Evolutionary conservation across 2,113 vertebrate species (phyloP).

Genomic region (Macquaria ambigua): DNA sequence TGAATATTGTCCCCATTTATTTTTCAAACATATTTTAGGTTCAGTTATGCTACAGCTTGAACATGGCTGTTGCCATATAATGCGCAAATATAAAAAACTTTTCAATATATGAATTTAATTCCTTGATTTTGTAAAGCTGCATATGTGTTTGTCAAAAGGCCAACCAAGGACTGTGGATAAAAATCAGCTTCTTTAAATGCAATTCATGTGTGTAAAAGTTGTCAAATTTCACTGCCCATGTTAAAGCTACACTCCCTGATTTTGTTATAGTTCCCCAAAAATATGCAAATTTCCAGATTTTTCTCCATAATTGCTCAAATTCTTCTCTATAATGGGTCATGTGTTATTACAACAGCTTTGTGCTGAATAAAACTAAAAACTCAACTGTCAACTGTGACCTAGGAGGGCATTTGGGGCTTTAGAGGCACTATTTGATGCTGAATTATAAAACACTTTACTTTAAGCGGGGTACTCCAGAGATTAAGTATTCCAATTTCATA

Average conservation of each 20-base stretch:
- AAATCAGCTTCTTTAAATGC: neutral
- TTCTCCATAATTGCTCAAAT: neutral
- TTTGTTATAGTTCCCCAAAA: neutral
- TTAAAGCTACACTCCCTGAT: neutral
- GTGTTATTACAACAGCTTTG: neutral
- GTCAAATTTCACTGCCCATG: neutral
- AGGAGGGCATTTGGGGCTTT: neutral
- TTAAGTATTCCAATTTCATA: neutral
- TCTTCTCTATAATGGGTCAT: neutral
- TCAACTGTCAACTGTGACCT: neutral
- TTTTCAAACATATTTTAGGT: neutral
- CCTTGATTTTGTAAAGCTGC: neutral
- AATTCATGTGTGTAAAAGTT: neutral
- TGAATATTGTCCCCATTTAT: neutral
- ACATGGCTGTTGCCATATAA: neutral
- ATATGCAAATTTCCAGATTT: neutral
- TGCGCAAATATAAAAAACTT: neutral
- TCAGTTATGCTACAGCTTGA: neutral
- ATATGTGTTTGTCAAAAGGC: neutral
- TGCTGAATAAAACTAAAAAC: neutral
- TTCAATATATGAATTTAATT: neutral
- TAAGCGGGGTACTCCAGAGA: neutral
- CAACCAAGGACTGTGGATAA: neutral
- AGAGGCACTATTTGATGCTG: neutral
- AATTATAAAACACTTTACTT: neutral